Percentiles rank a stretch among this genome's conserved stretches.
Conservation (phyloP, 1,140 invertebrate species). For the Caenorhabditis latens region DNA sequence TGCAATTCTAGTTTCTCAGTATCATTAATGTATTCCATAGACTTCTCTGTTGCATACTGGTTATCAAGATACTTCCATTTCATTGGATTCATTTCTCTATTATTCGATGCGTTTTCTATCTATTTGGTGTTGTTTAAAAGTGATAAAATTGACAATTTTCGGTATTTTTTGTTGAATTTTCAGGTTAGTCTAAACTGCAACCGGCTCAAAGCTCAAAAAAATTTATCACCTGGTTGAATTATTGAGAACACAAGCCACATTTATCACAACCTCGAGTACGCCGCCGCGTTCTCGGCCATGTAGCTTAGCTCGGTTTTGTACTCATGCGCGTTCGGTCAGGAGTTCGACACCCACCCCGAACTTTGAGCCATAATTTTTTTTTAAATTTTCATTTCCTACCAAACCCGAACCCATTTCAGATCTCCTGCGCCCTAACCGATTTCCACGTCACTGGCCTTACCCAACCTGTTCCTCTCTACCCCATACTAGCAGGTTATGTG, state of each 20-base stretch:
- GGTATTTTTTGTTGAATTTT: constrained; percentile 15
- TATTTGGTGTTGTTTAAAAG: constrained; percentile 24
- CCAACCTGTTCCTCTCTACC: background rate
- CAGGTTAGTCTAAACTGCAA: background rate
- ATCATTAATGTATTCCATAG: background rate
- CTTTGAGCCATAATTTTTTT: too few relatives aligned
- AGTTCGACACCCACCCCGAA: too few relatives aligned
- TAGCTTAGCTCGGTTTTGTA: too few relatives aligned
- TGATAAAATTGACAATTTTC: constrained; percentile 17
- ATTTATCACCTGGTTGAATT: too few relatives aligned
- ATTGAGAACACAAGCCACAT: too few relatives aligned
- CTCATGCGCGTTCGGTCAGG: too few relatives aligned
- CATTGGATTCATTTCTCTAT: background rate
- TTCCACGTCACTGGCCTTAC: background rate
- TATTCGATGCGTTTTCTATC: constrained; percentile 13
- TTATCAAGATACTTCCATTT: background rate
- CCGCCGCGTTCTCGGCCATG: too few relatives aligned
- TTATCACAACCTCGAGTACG: too few relatives aligned
- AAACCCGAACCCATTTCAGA: constrained; percentile 9
- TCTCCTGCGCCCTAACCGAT: background rate
- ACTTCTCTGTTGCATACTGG: background rate
- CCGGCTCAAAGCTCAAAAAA: background rate
- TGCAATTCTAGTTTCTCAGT: background rate
- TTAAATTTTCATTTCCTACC: too few relatives aligned
- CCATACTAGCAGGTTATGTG: background rate